These are phyloP conservation scores for Brassicogethes aeneus DNA, from an alignment of 2,888 invertebrate genomes.

Conservation along the genomic window DNA sequence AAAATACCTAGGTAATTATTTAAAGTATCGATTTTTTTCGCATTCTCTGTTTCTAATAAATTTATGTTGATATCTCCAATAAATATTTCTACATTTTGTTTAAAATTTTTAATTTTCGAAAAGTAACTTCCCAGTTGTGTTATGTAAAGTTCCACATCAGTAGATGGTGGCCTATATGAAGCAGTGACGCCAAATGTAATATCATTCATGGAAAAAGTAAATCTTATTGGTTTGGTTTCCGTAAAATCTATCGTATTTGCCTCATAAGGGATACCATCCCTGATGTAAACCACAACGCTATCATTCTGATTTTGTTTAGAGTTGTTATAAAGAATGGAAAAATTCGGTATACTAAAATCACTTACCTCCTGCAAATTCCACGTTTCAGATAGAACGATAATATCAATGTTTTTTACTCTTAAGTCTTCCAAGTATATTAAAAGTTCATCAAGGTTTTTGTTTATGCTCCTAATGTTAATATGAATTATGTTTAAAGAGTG, in stretches of 20 bases:
- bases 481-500: background rate
- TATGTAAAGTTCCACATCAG: background rate
- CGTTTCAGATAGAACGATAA: background rate
- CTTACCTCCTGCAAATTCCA: background rate
- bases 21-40: background rate
- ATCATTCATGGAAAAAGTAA: background rate
- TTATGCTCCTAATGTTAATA: too few species aligned
- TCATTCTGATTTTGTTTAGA: background rate
- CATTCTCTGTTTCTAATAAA: background rate
- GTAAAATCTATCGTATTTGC: background rate
- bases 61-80: background rate
- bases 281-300: background rate
- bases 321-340: background rate
- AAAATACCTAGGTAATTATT: too few species aligned
- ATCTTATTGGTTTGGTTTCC: background rate
- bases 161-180: background rate
- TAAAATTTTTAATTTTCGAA: background rate
- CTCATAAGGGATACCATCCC: background rate
- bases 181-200: too few species aligned
- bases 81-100: background rate
- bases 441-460: background rate
- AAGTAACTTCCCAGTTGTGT: background rate
- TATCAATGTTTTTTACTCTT: background rate
- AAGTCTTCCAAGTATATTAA: background rate
- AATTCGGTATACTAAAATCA: too few species aligned